These are phyloP conservation scores for Palythoa grandis DNA, from an alignment of 92 coral and sea anemone genomes.

Conservation along the genomic window DNA sequence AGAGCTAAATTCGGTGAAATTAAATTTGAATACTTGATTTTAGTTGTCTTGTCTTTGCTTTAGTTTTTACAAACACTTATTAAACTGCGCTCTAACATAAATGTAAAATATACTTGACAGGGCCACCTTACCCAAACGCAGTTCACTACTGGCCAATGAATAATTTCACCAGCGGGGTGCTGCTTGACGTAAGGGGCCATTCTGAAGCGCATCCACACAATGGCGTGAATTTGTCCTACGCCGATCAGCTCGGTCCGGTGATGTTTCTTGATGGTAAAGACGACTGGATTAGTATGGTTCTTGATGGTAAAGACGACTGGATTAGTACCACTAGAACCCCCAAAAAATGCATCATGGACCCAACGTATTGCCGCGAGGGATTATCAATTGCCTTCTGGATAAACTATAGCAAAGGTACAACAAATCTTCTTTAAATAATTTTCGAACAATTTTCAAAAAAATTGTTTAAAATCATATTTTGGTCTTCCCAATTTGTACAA, in stretches of 20 bases:
- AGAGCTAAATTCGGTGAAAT: no score
- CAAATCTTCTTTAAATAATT: neutral
- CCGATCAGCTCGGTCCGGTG: constrained; percentile 85
- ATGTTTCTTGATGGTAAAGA: constrained; percentile 74
- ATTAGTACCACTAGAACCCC: constrained; percentile 43
- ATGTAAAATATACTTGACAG: constrained; percentile 25
- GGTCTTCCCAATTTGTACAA: no score
- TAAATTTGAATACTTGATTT: no score
- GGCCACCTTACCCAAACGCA: constrained; percentile 62
- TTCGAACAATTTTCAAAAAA: neutral
- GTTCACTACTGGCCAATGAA: constrained; percentile 83
- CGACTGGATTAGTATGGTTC: constrained; percentile 71
- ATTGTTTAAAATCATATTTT: neutral
- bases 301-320: constrained; percentile 70
- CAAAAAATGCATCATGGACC: constrained; percentile 75
- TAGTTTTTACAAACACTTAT: no score
- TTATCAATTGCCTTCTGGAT: constrained; percentile 93
- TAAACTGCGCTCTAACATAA: neutral
- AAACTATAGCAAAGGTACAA: constrained; percentile 62
- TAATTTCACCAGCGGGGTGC: constrained; percentile 23
- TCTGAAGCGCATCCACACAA: constrained; percentile 47
- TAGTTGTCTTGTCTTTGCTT: no score
- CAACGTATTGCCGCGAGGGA: constrained; percentile 76
- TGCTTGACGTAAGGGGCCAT: constrained; percentile 78
- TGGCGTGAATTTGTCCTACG: constrained; percentile 67